These are phyloP conservation scores for Phymatocera aterrima DNA, from an alignment of 2,888 invertebrate genomes.

Conservation along the genomic window DNA sequence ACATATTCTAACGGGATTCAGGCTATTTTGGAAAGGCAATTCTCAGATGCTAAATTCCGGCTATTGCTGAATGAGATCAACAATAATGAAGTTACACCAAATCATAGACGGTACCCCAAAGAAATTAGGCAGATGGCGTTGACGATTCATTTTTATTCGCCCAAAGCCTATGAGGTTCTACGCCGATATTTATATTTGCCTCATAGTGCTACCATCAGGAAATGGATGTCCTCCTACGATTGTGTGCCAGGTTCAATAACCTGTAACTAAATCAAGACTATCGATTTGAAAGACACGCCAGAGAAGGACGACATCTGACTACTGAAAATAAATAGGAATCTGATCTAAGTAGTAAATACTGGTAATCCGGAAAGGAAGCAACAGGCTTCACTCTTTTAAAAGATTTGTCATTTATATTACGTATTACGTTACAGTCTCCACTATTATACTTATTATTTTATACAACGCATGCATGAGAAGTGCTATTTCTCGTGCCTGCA, in stretches of 20 bases:
- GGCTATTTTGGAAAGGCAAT: conserved; percentile 31
- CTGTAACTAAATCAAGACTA: too few species aligned
- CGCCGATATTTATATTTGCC: conserved; percentile 30
- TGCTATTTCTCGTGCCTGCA: too few species aligned
- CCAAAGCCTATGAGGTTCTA: conserved; percentile 31
- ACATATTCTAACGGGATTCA: conserved; percentile 18
- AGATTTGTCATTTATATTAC: too few species aligned
- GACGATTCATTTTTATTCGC: conserved; percentile 24
- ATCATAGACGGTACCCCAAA: conserved; percentile 21
- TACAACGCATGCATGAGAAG: too few species aligned
- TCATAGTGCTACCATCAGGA: conserved; percentile 15
- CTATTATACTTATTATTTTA: too few species aligned
- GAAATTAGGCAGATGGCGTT: conserved; percentile 32
- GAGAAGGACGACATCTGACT: too few species aligned
- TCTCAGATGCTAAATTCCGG: conserved; percentile 11
- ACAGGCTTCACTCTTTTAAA: too few species aligned
- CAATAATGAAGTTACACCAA: conserved; percentile 15
- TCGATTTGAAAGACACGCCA: too few species aligned
- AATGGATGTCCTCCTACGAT: conserved; percentile 26
- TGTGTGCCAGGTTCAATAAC: conserved; percentile 24
- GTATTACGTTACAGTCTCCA: too few species aligned
- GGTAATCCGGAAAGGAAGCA: too few species aligned
- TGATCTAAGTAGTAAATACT: too few species aligned
- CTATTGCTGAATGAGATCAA: conserved; percentile 29
- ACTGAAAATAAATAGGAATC: too few species aligned